phyloP scores from a whole-genome alignment of 2,888 invertebrate species.

The Dryobota labecula region DNA sequence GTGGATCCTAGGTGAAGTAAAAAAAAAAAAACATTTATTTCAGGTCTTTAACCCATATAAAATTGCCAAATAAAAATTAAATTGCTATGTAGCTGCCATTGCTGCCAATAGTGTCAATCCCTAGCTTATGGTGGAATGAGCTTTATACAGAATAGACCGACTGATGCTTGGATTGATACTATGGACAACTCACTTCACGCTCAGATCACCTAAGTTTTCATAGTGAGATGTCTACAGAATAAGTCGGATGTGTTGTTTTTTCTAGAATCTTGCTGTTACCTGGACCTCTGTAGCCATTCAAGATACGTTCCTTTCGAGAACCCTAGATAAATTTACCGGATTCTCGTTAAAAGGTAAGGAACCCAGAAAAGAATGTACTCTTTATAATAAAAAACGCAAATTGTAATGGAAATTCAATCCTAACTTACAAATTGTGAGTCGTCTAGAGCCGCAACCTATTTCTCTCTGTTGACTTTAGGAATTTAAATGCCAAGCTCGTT shows the following conservation, averaged over 20 bases:
- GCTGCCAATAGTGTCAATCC: too few species aligned
- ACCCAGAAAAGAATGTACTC: neutral
- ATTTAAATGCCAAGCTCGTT: constrained; percentile 38
- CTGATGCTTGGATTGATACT: too few species aligned
- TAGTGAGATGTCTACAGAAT: neutral
- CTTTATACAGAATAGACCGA: too few species aligned
- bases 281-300: neutral
- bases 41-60: too few species aligned
- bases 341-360: neutral
- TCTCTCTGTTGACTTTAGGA: constrained; percentile 32
- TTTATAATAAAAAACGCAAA: neutral
- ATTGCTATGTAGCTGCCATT: too few species aligned
- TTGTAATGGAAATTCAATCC: constrained; percentile 29
- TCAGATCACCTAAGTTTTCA: too few species aligned
- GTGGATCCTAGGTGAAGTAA: too few species aligned
- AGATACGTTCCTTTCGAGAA: neutral
- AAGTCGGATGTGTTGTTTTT: neutral
- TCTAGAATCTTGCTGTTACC: neutral
- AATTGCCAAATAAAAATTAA: too few species aligned
- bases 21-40: too few species aligned
- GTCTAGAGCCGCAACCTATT: constrained; percentile 17
- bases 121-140: neutral
- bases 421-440: constrained; percentile 27
- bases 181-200: neutral
- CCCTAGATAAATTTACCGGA: neutral